Evolutionary conservation across 2,113 vertebrate species (phyloP), one percentile per base, ranked within the genome.

Genomic region (Chlorocebus sabaeus): DNA sequence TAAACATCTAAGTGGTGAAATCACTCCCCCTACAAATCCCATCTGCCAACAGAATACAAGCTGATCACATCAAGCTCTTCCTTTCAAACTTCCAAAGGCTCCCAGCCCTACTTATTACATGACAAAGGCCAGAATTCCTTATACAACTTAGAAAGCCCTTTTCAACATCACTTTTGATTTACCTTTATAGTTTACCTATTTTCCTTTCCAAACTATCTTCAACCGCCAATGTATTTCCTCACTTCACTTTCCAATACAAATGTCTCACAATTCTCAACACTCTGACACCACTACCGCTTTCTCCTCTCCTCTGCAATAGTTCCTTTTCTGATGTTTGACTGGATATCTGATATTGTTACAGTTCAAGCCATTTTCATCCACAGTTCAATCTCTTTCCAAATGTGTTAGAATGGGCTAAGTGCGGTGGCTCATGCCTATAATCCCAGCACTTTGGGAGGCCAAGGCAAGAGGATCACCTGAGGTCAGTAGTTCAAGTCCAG

Each of bases 71-170:
- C 57, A 96, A 38, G 48, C 22, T 64, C 57, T 70, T 93, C 52
- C 55, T 95, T 70, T 90, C 50, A 78, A 83, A 87, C 82, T 93
- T 82, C 70, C 79, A 92, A 96, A 94, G 76, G 17, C 43, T 84
- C 30, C 40, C 48, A 55, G 43, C 27, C 38, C 25, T 48, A 14
- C 61, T 93, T 85, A 70, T 57, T 91, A 43, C 16, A 87, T 27
- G 68, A 95, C 14, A 92, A 94, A 85, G 81, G 73, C 16, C 70
- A 86, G 35, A 90, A 91, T 25, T 45, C 35, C 52, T 68, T 61
- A 95, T 38, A 90, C 70, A 92, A 83, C 23, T 95, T 93, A 70
- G n/a, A 93, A 94, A 23, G n/a, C 20, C 57, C 32, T 89, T 90
- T 84, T 61, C 50, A 81, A 5, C 45, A 94, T 55, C 80, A 88